Base-by-base conservation (phyloP, 2,797 vertebrate genomes). In the Melanotaenia parkinsoni region DNA sequence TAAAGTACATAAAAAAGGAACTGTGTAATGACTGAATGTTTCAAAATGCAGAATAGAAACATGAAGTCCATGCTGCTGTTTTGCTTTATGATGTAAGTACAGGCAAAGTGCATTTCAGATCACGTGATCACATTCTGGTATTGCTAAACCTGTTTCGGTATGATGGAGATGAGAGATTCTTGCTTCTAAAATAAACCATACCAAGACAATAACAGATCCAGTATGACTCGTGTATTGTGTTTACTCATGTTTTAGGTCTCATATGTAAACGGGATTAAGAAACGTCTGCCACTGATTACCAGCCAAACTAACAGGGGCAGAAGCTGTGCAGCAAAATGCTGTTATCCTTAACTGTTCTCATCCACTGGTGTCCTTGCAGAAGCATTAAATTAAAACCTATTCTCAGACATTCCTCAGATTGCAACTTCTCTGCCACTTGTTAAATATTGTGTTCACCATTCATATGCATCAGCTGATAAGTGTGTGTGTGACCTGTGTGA, bases 1-100 rank as follows among this genome's bases (percentile, higher is more conserved):
- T 50, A n/a, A 63, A 66, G 16, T 63, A 7, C 35, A 16, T 30
- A 30, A 58, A 82, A 77, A 68, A 33, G 65, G 70, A 81, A 63
- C 47, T 69, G 3, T 51, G 3, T 3, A 35, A 16, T 60, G 8
- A 58, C 63, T 51, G 5, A 24, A 35, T 5, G 38, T 40, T 67
- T 70, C 59, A 43, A 69, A 83, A 69, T 64, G 69, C 74, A 81
- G 82, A 89, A 86, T 61, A 75, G 70, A 78, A 80, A 83, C 63
- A n/a, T 1, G 7, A 16, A 54, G 64, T 66, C 11, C 13, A 26
- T 16, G 63, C 6, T 40, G 8, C 16, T 56, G 63, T 53, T 69
- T 26, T 16, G 18, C 62, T 35, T 53, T 22, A 32, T 45, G 13
- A 57, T 50, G 11, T 62, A 28, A 69, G 71, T 4, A 38, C 32